Evolutionary conservation across 2,113 vertebrate species (phyloP), one percentile per base, ranked within the genome.

Genomic region (Nesoenas mayeri): DNA sequence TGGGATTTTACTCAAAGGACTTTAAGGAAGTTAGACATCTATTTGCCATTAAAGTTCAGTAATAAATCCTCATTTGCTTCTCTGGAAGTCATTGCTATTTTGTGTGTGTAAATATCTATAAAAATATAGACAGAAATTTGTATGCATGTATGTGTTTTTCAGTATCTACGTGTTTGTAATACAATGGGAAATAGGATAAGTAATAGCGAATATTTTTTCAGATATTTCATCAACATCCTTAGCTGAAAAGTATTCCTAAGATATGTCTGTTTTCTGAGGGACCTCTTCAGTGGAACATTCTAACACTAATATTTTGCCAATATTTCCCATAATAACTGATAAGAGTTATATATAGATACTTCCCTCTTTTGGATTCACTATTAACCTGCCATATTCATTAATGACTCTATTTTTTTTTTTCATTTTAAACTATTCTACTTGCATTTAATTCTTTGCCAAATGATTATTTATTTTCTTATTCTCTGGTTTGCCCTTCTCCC

Each of bases 81-180:
- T 58, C 44, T 65, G 53, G 56, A 62, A 69, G 5, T 42, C 10
- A 0, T 25, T 84, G 32, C 4, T 51, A 12, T 6, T 44, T 11
- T 53, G 12, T 28, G 3, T 38, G 20, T 72, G 15, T 7, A 58
- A 86, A 47, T 42, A 73, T 29, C 11, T 44, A 32, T 15, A 53
- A 60, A 83, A 64, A 5, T 38, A 79, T 4, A 36, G 10, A 14
- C 22, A 24, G 9, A 40, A 7, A 56, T 24, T 48, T 0, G 0
- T 16, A 21, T 18, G 3, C 0, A 0, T 36, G 3, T 18, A 47
- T 26, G 11, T 51, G 51, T 5, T 3, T 57, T 89, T 72, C 38
- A 28, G 20, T 25, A 64, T 6, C 13, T 54, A 31, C 24, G 3
- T 61, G 10, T 25, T 69, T 80, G 14, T 18, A 83, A 65, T 65